Evolutionary conservation across 2,888 invertebrate species (phyloP).

Genomic region (Andrena camellia): DNA sequence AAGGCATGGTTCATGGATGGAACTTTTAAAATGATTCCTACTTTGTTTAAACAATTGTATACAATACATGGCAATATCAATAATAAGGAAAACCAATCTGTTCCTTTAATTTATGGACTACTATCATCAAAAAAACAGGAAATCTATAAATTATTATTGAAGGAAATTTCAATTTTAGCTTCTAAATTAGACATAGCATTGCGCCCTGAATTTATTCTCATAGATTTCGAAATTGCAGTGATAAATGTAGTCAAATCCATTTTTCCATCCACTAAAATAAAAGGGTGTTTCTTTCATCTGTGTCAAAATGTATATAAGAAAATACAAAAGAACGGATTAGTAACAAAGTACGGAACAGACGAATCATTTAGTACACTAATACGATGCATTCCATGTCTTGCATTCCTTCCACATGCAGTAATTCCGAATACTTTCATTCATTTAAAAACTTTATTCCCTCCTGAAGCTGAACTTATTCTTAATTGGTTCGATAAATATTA

Average conservation of each 20-base stretch:
- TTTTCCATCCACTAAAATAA: constrained; percentile 7
- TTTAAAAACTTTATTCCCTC: constrained; percentile 1
- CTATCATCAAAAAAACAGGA: background rate
- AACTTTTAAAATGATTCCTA: constrained; percentile 16
- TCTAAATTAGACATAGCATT: background rate
- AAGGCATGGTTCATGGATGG: constrained; percentile 19
- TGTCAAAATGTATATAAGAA: constrained; percentile 6
- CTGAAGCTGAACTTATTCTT: background rate
- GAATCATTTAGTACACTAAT: background rate
- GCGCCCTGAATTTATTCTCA: background rate
- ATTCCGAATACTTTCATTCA: background rate
- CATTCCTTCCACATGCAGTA: background rate
- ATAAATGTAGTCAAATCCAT: constrained; percentile 1
- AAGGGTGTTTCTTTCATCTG: constrained; percentile 10
- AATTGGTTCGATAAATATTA: background rate
- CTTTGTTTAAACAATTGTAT: constrained; percentile 5
- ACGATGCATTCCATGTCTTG: background rate
- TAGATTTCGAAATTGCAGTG: background rate
- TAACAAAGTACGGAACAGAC: background rate
- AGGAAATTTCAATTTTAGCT: background rate
- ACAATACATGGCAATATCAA: background rate
- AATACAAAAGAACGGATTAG: background rate
- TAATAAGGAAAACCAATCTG: background rate
- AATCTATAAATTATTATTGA: background rate
- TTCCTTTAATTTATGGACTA: background rate